Base-by-base conservation (phyloP, 2,888 invertebrate species). In the Callimorpha dominula region DNA sequence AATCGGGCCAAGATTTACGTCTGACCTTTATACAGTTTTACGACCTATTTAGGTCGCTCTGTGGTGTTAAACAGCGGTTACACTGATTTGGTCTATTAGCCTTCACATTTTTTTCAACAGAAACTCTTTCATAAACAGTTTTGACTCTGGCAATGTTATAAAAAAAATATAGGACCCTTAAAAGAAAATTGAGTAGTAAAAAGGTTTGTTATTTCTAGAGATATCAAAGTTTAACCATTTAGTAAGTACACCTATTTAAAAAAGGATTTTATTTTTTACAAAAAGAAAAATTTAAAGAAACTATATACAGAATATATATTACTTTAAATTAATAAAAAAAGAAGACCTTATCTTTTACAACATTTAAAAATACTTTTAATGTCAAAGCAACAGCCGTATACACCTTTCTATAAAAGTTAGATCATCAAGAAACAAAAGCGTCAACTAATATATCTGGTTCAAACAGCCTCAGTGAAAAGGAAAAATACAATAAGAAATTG, bases 11-110 rank as follows among this genome's bases (percentile, higher is more conserved):
- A 75, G 82, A 81, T 82, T 84, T 82, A 81, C 77, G 77, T 76
- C 64, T 66, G 79, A 75, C 75, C 80, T 83, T 77, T 81, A 78
- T 62, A 66, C 54, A 77, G 63, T 75, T 83, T 81, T 79, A 83
- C 75, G 83, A 71, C 73, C 74, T 73, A 74, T 79, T 79, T 74
- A 66, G 66, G 78, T 75, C 54, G 73, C 74, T 66, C 67, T 71
- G 64, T 72, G 77, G 75, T 77, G 81, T 83, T 81, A 80, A 80
- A 80, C 78, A 78, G 70, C 70, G 46, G 67, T 75, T 74, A 72
- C 67, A 68, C 75, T 74, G 80, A 79, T 78, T 79, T 78, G 75
- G 70, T 76, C 66, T 74, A 72, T 68, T 72, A 76, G 60, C 69
- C 54, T 70, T 62, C 17, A 69, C 31, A 54, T 54, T 66, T 72